These are phyloP conservation scores for Caenorhabditis macrosperma DNA, from an alignment of 2,888 invertebrate species.

Conservation along the genomic window DNA sequence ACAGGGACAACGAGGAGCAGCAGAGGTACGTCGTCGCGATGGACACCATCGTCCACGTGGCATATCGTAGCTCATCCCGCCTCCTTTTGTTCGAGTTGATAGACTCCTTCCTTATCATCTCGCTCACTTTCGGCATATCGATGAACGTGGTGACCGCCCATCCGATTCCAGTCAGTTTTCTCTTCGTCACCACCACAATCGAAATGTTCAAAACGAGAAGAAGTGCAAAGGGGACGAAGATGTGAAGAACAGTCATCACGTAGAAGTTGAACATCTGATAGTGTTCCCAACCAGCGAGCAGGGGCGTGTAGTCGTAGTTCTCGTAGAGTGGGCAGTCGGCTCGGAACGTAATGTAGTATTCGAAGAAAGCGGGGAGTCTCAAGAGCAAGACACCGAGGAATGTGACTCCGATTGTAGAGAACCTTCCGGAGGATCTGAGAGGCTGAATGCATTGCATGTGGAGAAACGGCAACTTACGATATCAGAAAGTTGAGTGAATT, in stretches of 20 bases:
- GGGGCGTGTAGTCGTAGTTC: constrained; percentile 71
- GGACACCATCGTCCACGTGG: constrained; percentile 75
- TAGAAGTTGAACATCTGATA: constrained; percentile 76
- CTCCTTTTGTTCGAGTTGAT: constrained; percentile 66
- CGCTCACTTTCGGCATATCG: constrained; percentile 73
- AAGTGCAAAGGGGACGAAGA: constrained; percentile 72
- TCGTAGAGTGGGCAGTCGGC: constrained; percentile 69
- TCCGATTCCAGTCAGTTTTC: constrained; percentile 63
- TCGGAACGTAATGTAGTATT: constrained; percentile 70
- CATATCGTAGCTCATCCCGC: constrained; percentile 71
- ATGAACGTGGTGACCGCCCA: constrained; percentile 70
- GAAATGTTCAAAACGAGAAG: constrained; percentile 70
- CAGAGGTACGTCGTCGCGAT: constrained; percentile 74
- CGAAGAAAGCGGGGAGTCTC: constrained; percentile 73
- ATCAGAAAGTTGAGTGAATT: constrained; percentile 66
- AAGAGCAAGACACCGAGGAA: constrained; percentile 62
- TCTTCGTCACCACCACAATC: constrained; percentile 72
- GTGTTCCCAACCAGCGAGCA: constrained; percentile 66
- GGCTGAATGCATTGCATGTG: too few relatives aligned
- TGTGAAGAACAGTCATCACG: constrained; percentile 71
- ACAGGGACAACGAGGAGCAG: constrained; percentile 74
- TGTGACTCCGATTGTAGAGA: constrained; percentile 56
- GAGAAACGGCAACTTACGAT: constrained; percentile 57
- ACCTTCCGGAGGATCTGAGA: constrained; percentile 67
- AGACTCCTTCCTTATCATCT: constrained; percentile 73